Conservation (phyloP, 1,140 invertebrate genomes). For the Pseudomyrmex gracilis region DNA sequence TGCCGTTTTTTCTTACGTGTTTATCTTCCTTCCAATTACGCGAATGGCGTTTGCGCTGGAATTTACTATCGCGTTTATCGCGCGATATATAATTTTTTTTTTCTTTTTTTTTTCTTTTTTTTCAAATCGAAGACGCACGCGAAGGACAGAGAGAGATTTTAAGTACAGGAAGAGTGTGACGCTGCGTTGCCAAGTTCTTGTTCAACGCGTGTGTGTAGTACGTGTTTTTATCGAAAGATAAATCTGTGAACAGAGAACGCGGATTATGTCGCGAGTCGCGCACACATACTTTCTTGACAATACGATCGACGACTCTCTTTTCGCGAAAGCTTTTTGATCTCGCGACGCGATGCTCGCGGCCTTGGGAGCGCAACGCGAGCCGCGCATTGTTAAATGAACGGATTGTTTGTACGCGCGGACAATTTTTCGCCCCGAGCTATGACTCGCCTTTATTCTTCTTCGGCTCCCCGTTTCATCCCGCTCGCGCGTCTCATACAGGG, state of each 20-base stretch:
- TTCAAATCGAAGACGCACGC: no score
- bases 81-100: no score
- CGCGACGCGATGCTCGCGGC: slow-evolving; percentile 20
- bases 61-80: no score
- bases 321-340: slow-evolving; percentile 41
- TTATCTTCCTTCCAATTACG: slow-evolving; percentile 4
- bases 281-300: slow-evolving; percentile 12
- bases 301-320: slow-evolving; percentile 23
- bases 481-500: slow-evolving; percentile 59
- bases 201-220: no score
- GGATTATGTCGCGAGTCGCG: slow-evolving; percentile 35
- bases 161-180: no score
- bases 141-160: no score
- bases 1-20: not conserved
- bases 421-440: slow-evolving; percentile 55
- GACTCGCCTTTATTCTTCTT: slow-evolving; percentile 55
- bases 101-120: no score
- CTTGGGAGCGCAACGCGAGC: slow-evolving; percentile 31
- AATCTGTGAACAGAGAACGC: not conserved
- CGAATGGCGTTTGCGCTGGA: not conserved
- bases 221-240: no score
- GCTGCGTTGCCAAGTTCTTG: no score
- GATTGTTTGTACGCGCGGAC: slow-evolving; percentile 52
- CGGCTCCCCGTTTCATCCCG: slow-evolving; percentile 79
- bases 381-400: slow-evolving; percentile 57